Evolutionary conservation across 2,888 invertebrate genomes (phyloP).

Genomic region (Phrixothrix hirtus): DNA sequence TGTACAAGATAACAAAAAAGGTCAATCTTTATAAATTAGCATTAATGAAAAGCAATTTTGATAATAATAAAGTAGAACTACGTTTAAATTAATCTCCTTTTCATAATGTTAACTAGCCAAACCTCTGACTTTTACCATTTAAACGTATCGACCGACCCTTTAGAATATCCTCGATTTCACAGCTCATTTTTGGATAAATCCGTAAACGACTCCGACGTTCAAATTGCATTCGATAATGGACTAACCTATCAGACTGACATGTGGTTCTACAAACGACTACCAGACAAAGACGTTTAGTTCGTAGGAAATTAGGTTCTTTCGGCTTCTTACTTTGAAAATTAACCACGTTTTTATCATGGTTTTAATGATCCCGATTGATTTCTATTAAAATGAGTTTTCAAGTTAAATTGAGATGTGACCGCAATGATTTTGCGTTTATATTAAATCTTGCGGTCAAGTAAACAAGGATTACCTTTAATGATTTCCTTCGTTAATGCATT

Average conservation of each 20-base stretch:
- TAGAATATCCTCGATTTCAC: slow-evolving; percentile 17
- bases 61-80: neutral
- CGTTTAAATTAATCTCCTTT: neutral
- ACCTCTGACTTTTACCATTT: neutral
- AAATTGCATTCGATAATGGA: too few relatives aligned
- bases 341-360: slow-evolving; percentile 26
- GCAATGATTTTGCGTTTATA: slow-evolving; percentile 22
- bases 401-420: slow-evolving; percentile 22
- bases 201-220: slow-evolving; percentile 13
- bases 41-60: slow-evolving; percentile 7
- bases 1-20: slow-evolving; percentile 11
- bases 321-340: slow-evolving; percentile 21
- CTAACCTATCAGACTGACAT: slow-evolving; percentile 29
- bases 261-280: slow-evolving; percentile 27
- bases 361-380: slow-evolving; percentile 24
- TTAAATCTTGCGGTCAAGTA: slow-evolving; percentile 8
- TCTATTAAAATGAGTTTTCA: slow-evolving; percentile 17
- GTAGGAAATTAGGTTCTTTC: slow-evolving; percentile 33
- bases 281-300: slow-evolving; percentile 20
- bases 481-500: slow-evolving; percentile 5
- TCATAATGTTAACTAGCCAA: neutral
- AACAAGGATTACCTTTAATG: slow-evolving; percentile 9
- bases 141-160: neutral
- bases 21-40: slow-evolving; percentile 8
- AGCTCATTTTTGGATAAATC: slow-evolving; percentile 15